Conservation (phyloP, 2,888 invertebrate species). For the Thalpophila matura region DNA sequence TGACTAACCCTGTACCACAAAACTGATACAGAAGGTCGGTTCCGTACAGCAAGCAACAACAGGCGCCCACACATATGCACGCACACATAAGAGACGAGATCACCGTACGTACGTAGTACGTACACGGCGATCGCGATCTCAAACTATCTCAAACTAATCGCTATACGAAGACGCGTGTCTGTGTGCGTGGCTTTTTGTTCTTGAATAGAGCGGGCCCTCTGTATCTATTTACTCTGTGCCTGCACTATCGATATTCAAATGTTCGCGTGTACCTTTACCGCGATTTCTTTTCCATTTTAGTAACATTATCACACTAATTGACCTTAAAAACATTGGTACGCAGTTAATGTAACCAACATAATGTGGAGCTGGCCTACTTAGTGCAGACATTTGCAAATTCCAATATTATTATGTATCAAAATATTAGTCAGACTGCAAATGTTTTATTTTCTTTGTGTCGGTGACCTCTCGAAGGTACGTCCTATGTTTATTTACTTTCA, state of each 20-base stretch:
- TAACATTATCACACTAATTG: conserved; percentile 46
- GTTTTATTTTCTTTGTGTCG: conserved; percentile 61
- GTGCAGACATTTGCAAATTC: conserved; percentile 71
- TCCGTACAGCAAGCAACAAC: too few relatives aligned
- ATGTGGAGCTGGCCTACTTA: conserved; percentile 67
- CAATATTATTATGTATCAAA: conserved; percentile 66
- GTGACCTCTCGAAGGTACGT: conserved; percentile 54
- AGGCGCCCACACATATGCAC: too few relatives aligned
- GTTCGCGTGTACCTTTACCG: conserved; percentile 20
- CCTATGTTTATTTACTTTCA: conserved; percentile 51
- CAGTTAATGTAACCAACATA: conserved; percentile 44
- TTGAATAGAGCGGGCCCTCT: too few relatives aligned
- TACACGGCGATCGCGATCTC: too few relatives aligned
- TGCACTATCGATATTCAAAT: too few relatives aligned
- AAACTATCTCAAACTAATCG: too few relatives aligned
- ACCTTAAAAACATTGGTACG: conserved; percentile 53
- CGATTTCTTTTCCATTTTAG: conserved; percentile 33
- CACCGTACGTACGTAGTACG: too few relatives aligned
- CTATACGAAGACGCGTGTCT: too few relatives aligned
- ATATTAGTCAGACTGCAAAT: conserved; percentile 66
- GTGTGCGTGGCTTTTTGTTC: too few relatives aligned
- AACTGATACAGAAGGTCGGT: too few relatives aligned
- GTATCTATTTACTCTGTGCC: too few relatives aligned
- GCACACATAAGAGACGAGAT: too few relatives aligned
- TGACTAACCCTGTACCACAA: conserved; percentile 7